Base-by-base conservation (phyloP, 2,888 invertebrate genomes). In the Athalia cordata region DNA sequence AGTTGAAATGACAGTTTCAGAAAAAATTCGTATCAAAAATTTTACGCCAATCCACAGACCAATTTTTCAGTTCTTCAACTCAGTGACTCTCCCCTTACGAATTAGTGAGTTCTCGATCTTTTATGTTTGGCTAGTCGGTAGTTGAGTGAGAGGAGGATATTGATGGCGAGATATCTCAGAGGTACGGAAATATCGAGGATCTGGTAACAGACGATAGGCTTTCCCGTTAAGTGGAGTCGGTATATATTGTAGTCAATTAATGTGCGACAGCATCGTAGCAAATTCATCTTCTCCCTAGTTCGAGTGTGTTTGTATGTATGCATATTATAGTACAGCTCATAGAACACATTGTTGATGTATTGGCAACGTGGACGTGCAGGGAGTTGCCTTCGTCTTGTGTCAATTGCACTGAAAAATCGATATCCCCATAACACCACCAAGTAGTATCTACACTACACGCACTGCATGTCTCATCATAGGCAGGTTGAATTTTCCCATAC, bases 351-450 rank as follows among this genome's bases (percentile, higher is more conserved):
- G 13, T 13, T 9, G 67, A 67, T 11, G 67, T 67, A 67, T 67
- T 67, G 52, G 52, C 52, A 15, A 52, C 15, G 52, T 52, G 15
- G 67, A 15, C 52, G 67, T 11, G 52, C 13, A 11, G 9, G 29
- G 11, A 13, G 15, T 6, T 4, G 15, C 50, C 11, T 49, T 49
- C 13, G n/a, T 9, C 66, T 13, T 49, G 66, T 66, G 66, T 49
- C 66, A 50, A 66, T 66, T 66, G 66, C 66, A 66, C 4, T n/a
- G 47, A 66, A 49, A 50, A 67, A 52, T 67, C 67, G 67, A 67
- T 67, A 67, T 52, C 13, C 15, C 50, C 13, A 67, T 50, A 50
- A 50, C 49, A 8, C 49, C 15, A 67, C 15, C 50, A 50, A 45
- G 47, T 65, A 62, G 8, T 59, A 13, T 29, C 43, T 43, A 45